Conservation (phyloP, 2,888 invertebrate genomes). For the Cephus spinipes region DNA sequence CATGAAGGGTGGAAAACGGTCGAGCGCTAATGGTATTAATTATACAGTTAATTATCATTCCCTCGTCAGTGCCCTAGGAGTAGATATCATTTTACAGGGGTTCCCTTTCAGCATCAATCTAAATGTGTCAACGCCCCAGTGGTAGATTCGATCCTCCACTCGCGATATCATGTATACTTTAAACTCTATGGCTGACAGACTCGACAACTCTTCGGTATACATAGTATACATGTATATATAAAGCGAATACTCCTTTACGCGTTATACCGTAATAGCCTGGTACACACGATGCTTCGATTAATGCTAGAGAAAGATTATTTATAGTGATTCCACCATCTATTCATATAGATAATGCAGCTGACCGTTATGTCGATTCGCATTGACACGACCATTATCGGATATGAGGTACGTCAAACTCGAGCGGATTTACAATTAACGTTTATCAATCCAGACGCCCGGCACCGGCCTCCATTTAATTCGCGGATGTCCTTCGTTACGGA, state of each 20-base stretch:
- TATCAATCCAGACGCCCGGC: neutral
- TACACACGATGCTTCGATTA: neutral
- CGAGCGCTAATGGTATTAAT: constrained; percentile 51
- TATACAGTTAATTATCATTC: constrained; percentile 61
- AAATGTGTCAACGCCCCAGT: constrained; percentile 43
- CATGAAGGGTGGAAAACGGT: constrained; percentile 4
- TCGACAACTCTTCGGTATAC: neutral
- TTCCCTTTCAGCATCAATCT: constrained; percentile 55
- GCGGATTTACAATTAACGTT: neutral
- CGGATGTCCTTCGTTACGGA: neutral
- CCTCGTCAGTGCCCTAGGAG: constrained; percentile 28
- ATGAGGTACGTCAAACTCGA: neutral
- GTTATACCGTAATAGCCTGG: neutral
- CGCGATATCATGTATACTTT: neutral
- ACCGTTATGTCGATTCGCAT: neutral
- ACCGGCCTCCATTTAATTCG: neutral
- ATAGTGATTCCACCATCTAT: neutral
- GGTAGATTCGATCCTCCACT: neutral
- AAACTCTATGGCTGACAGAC: neutral
- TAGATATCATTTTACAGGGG: constrained; percentile 50
- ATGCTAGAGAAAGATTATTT: neutral
- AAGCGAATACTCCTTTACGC: neutral
- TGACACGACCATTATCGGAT: neutral
- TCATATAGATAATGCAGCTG: neutral
- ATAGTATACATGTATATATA: neutral